A percentile compares a stretch with the other conserved stretches of the same genome.
phyloP scores from a whole-genome alignment of 2,797 vertebrate species.

The Euthynnus affinis region DNA sequence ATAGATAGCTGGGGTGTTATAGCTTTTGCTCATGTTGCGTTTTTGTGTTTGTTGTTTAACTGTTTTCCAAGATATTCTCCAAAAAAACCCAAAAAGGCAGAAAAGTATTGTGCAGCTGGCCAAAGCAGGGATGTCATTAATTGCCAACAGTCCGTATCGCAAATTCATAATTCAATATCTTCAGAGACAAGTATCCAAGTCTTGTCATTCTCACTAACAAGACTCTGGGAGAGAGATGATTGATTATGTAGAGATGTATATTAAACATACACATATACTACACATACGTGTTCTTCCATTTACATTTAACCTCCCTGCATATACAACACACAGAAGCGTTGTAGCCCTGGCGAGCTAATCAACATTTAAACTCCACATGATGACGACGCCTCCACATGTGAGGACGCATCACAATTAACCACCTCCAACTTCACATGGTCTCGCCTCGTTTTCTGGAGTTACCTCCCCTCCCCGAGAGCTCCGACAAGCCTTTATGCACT shows the following conservation, averaged over 20 bases:
- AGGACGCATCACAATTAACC: conserved; percentile 52
- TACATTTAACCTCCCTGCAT: not conserved
- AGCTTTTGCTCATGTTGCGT: too few species aligned
- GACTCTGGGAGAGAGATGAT: too few species aligned
- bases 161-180: too few species aligned
- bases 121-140: too few species aligned
- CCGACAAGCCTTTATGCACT: conserved; percentile 49
- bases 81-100: not conserved
- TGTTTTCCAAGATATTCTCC: not conserved
- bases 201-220: too few species aligned
- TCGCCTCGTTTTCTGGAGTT: conserved; percentile 26
- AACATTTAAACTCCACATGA: conserved; percentile 4
- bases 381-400: conserved; percentile 19
- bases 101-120: too few species aligned
- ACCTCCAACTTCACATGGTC: conserved; percentile 19
- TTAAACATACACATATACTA: not conserved
- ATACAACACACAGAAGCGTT: conserved; percentile 19
- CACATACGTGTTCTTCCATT: conserved; percentile 18
- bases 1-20: not conserved
- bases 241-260: too few species aligned
- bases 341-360: not conserved
- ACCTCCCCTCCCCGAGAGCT: conserved; percentile 35
- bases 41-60: not conserved
- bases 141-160: too few species aligned
- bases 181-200: too few species aligned